Percentiles rank a stretch among this genome's conserved stretches.
phyloP scores from a whole-genome alignment of 2,888 invertebrate species.

The Arctia plantaginis region DNA sequence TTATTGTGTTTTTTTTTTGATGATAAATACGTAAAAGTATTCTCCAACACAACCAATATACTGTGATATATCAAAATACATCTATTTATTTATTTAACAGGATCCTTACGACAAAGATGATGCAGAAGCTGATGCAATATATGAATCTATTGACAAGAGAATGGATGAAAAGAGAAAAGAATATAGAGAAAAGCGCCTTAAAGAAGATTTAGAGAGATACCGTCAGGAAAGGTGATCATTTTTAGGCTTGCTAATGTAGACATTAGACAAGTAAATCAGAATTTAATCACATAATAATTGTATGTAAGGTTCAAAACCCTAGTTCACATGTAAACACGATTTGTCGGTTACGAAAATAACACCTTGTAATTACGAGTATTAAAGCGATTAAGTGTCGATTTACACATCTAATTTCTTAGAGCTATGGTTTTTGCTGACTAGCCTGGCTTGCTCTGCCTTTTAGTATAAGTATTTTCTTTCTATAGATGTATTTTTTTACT shows the following conservation, averaged over 20 bases:
- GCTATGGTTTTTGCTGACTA: too few species aligned
- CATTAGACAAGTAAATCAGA: not conserved
- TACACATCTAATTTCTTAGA: too few species aligned
- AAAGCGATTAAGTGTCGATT: too few species aligned
- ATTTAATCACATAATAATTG: not conserved
- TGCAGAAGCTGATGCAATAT: constrained; percentile 99
- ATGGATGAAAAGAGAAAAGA: constrained; percentile 99
- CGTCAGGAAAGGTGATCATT: constrained; percentile 92
- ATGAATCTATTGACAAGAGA: constrained; percentile 98
- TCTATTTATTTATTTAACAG: constrained; percentile 59
- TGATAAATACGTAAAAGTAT: too few species aligned
- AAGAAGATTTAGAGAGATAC: constrained; percentile 98
- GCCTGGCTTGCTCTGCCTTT: not conserved
- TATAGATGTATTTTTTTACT: not conserved
- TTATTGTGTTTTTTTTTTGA: too few species aligned
- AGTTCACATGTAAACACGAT: too few species aligned
- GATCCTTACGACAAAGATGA: constrained; percentile 99
- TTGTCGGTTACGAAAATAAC: too few species aligned
- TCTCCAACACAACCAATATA: not conserved
- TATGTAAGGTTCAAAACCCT: too few species aligned
- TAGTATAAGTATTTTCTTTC: not conserved
- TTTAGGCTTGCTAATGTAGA: not conserved
- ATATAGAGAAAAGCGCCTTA: constrained; percentile 94
- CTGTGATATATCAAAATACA: not conserved
- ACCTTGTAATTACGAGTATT: too few species aligned